Percentiles rank a stretch among this genome's conserved stretches.
Conservation (phyloP, 2,113 vertebrate genomes). For the Tachysurus fulvidraco region DNA sequence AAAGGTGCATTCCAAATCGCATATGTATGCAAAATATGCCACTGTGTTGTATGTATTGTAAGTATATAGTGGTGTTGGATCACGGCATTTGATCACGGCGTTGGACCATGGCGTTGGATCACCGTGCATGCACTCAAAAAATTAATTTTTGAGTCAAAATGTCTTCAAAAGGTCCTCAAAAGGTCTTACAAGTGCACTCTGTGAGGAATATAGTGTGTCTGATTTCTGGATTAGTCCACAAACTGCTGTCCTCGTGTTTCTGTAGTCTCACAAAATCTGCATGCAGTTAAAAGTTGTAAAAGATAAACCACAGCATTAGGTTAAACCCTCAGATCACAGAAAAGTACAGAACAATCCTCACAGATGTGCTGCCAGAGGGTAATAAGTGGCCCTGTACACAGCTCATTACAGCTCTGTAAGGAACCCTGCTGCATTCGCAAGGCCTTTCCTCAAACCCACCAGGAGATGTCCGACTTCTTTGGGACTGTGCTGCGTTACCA, state of each 20-base stretch:
- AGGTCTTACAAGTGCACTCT: not conserved
- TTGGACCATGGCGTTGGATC: too few species aligned
- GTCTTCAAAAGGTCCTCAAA: too few species aligned
- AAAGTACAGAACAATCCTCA: not conserved
- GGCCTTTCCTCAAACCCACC: not conserved
- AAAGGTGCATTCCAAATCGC: too few species aligned
- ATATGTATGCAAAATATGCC: too few species aligned
- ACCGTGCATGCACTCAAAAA: not conserved
- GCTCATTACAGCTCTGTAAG: not conserved
- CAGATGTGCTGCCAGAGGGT: conserved; percentile 39
- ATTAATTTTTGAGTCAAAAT: too few species aligned
- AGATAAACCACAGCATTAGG: conserved; percentile 1
- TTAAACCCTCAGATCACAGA: not conserved
- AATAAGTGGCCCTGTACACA: conserved; percentile 18
- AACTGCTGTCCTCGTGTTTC: not conserved
- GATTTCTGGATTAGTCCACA: too few species aligned
- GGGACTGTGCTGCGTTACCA: not conserved
- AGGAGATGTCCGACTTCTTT: not conserved
- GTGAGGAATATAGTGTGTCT: not conserved
- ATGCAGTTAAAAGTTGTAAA: conserved; percentile 15
- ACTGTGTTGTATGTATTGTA: too few species aligned
- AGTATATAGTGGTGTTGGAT: too few species aligned
- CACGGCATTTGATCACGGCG: too few species aligned
- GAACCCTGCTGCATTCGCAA: not conserved
- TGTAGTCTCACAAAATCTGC: not conserved